Evolutionary conservation across 1,140 invertebrate genomes (phyloP).

Genomic region (Drosophila ananassae): DNA sequence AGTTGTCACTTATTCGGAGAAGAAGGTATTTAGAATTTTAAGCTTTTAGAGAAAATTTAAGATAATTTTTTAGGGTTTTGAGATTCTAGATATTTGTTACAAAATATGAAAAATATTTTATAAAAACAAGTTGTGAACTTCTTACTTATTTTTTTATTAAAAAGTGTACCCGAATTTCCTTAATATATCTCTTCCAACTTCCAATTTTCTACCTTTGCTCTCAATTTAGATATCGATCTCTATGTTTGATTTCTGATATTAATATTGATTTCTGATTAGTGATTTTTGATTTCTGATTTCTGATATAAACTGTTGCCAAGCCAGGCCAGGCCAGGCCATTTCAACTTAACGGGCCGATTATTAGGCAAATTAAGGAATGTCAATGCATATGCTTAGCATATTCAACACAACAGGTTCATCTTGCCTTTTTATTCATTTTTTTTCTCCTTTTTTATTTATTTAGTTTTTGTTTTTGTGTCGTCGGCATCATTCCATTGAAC

Average conservation of each 20-base stretch:
- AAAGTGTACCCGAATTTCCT: neutral
- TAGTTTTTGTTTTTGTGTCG: conserved; percentile 26
- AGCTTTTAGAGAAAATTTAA: neutral
- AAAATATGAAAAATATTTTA: too few relatives aligned
- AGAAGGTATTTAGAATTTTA: neutral
- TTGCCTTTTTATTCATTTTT: neutral
- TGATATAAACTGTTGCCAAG: conserved; percentile 61
- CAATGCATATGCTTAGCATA: conserved; percentile 77
- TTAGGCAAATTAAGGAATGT: conserved; percentile 79
- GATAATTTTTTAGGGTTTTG: neutral
- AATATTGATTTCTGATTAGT: conserved; percentile 2
- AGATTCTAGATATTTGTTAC: too few relatives aligned
- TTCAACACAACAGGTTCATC: conserved; percentile 72
- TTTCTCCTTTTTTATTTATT: neutral
- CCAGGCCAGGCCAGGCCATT: conserved; percentile 13
- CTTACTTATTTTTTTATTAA: neutral
- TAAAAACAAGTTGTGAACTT: too few relatives aligned
- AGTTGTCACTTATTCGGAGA: neutral
- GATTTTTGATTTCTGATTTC: conserved; percentile 9
- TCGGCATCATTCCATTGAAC: conserved; percentile 69
- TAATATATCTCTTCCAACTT: too few relatives aligned
- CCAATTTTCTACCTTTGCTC: neutral
- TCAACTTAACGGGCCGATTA: conserved; percentile 61
- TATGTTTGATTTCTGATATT: conserved; percentile 9
- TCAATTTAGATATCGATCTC: conserved; percentile 9